Evolutionary conservation across 2,113 vertebrate genomes (phyloP).

Genomic region (Paralichthys olivaceus): DNA sequence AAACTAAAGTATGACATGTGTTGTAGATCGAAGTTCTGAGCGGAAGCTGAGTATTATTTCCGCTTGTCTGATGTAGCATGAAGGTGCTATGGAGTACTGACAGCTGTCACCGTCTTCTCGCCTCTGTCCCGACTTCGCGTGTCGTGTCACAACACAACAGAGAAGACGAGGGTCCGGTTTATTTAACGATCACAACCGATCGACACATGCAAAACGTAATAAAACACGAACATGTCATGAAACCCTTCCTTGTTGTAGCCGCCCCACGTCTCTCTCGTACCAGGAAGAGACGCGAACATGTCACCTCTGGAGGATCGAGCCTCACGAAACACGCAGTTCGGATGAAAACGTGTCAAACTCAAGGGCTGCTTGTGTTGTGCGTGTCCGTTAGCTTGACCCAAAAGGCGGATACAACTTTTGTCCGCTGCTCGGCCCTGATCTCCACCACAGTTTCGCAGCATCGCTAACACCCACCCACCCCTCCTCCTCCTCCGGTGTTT

Average conservation of each 20-base stretch:
- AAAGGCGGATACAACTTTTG: constrained; percentile 14
- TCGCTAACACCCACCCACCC: constrained; percentile 69
- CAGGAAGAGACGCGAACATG: constrained; percentile 69
- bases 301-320: constrained; percentile 15
- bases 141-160: constrained; percentile 7
- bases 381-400: not conserved
- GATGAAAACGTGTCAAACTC: not conserved
- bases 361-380: not conserved
- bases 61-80: constrained; percentile 17
- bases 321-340: not conserved
- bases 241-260: not conserved
- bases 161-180: fast-evolving
- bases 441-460: constrained; percentile 55
- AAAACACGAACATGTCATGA: not conserved
- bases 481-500: constrained; percentile 63
- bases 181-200: not conserved
- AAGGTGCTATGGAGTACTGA: constrained; percentile 36
- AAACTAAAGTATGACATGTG: not conserved
- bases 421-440: constrained; percentile 36
- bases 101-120: constrained; percentile 49
- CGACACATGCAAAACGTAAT: not conserved
- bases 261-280: constrained; percentile 38
- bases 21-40: constrained; percentile 10
- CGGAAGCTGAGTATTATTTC: constrained; percentile 37
- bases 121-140: not conserved